Conservation (phyloP, 37 sponge, comb jelly and placozoan genomes). For the Haliclona indistincta region DNA sequence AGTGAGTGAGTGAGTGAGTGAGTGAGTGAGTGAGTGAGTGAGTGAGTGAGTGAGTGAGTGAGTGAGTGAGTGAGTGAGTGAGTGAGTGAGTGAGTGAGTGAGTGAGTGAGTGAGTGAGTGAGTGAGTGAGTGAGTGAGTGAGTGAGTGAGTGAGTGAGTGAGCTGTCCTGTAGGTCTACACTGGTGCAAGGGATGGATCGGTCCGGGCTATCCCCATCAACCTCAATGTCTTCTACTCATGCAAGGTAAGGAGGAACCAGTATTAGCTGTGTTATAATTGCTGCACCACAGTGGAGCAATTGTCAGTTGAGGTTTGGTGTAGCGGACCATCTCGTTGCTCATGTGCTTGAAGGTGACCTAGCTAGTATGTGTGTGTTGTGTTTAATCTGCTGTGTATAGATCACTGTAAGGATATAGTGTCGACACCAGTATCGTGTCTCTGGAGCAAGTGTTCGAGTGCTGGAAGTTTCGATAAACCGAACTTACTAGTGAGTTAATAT, state of each 20-base stretch:
- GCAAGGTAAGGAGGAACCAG: conserved; percentile 11
- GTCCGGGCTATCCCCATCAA: conserved; percentile 14
- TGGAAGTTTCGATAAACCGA: too few relatives aligned
- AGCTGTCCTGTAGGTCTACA: not conserved
- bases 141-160: not conserved
- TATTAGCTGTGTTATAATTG: not conserved
- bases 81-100: too few relatives aligned
- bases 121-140: too few relatives aligned
- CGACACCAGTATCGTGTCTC: too few relatives aligned
- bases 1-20: conserved; percentile 2
- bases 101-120: too few relatives aligned
- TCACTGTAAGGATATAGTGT: too few relatives aligned
- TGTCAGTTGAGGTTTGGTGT: conserved; percentile 28
- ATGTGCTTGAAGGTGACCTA: too few relatives aligned
- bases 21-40: not conserved
- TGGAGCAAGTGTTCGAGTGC: too few relatives aligned
- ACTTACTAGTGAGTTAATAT: too few relatives aligned
- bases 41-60: conserved; percentile 16
- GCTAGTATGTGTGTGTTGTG: too few relatives aligned
- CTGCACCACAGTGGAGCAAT: conserved; percentile 35
- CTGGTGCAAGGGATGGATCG: conserved; percentile 21
- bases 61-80: not conserved
- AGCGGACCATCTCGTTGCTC: conserved; percentile 24
- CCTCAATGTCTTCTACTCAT: conserved; percentile 27
- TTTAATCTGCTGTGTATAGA: too few relatives aligned